These are phyloP conservation scores for Chondrilla cf. caribensis DNA, from an alignment of 37 sponge, comb jelly and placozoan genomes.

Conservation along the genomic window DNA sequence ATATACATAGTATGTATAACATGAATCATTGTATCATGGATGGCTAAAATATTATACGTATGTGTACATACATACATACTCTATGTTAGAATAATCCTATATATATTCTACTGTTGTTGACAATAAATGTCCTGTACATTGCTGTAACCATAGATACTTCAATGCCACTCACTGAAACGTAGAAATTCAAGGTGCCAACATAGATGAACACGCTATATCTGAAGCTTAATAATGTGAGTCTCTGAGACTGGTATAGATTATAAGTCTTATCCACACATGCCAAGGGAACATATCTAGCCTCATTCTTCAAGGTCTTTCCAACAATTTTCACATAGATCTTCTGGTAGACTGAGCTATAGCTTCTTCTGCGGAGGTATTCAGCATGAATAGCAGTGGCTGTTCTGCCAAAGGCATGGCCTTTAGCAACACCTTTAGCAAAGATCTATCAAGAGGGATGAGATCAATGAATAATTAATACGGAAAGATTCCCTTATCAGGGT, in stretches of 20 bases:
- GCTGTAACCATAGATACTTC: no score
- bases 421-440: conserved; percentile 38
- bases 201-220: conserved; percentile 22
- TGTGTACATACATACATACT: background rate
- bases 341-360: background rate
- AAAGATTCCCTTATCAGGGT: no score
- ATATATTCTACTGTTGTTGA: background rate
- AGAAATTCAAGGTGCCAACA: conserved; percentile 19
- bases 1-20: no score
- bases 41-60: background rate
- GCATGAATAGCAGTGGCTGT: conserved; percentile 28
- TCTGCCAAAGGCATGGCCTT: conserved; percentile 45
- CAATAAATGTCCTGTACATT: no score
- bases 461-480: no score
- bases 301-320: conserved; percentile 35
- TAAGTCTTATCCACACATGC: conserved; percentile 10
- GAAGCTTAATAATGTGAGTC: background rate
- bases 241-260: conserved; percentile 5
- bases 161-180: conserved; percentile 2
- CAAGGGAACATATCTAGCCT: background rate
- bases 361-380: conserved; percentile 9
- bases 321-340: conserved; percentile 43
- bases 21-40: no score
- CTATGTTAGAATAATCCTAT: background rate
- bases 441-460: conserved; percentile 14